Percentiles rank a stretch among this genome's conserved stretches.
Evolutionary conservation across 2,113 vertebrate genomes (phyloP).

Genomic region (Atrichornis clamosus): DNA sequence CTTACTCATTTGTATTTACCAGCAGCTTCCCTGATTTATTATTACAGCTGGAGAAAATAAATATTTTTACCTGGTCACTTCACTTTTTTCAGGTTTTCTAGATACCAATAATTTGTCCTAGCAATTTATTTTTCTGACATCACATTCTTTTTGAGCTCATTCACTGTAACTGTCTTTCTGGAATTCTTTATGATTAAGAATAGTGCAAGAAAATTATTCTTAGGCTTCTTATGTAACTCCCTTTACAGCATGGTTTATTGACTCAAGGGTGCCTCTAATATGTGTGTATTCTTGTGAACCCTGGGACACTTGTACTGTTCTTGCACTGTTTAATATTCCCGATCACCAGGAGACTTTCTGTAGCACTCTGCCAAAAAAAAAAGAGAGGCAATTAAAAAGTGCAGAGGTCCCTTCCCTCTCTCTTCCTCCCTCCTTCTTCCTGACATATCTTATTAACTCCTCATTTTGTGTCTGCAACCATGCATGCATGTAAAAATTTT

Average conservation of each 20-base stretch:
- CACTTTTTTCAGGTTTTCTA: background rate
- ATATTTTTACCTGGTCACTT: background rate
- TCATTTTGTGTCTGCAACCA: background rate
- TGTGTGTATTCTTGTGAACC: background rate
- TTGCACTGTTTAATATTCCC: background rate
- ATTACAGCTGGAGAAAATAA: background rate
- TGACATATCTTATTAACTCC: background rate
- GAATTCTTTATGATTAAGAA: background rate
- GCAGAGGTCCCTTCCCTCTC: background rate
- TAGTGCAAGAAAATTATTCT: background rate
- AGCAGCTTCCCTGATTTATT: background rate
- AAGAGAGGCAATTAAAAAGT: background rate
- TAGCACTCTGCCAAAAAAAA: background rate
- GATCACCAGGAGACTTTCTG: background rate
- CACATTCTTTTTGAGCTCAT: background rate
- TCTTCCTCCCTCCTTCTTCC: accelerated
- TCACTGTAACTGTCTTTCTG: background rate
- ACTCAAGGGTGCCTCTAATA: background rate
- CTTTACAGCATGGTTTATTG: background rate
- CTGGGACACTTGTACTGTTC: background rate
- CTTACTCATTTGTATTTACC: background rate
- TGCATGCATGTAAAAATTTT: accelerated
- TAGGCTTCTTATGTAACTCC: background rate
- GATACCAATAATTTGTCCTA: background rate
- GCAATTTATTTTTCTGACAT: background rate